Evolutionary conservation across 1,140 invertebrate species (phyloP), one percentile per base, ranked within the genome.

Genomic region (Zaprionus africanus): DNA sequence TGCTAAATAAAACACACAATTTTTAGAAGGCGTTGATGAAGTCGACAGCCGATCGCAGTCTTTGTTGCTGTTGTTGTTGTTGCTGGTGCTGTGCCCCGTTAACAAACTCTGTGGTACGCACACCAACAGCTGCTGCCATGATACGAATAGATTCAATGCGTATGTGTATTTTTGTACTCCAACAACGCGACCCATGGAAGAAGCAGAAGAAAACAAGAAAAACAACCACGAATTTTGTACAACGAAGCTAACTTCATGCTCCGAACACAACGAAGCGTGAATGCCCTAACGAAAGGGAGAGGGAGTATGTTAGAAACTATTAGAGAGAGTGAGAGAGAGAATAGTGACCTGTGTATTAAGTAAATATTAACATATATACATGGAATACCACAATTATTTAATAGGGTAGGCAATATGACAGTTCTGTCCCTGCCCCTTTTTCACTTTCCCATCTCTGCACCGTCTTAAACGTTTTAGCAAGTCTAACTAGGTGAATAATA

Each of bases 121-220:
- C 17, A 43, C 36, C 61, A 84, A 86, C 82, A 86, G 82, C 82
- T 86, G 82, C 82, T 65, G 61, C 67, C 82, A 77, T 73, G 71
- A 79, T 79, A 79, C 72, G 59, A 67, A 82, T 84, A 72, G 62
- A 76, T 64, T 60, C 66, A 51, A 22, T 80, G 41, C 64, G 54
- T 67, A 54, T 76, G 54, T 58, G 81, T 84, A 85, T 85, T 85
- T 85, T 64, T 79, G 82, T 85, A 86, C 71, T 73, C 65, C 69
- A 83, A 82, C 66, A 82, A 41, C 38, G 38, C 41, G 46, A 75
- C 54, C 70, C 82, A 86, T 63, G 57, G 64, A 19, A 24, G 12
- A 19, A 19, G 46, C 46, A 62, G 53, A 66, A 73, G 61, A 76
- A 70, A 67, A 70, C 49, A 49, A 59, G 49, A 57, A 63, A 67